These are phyloP conservation scores for Nymphicus hollandicus DNA, from an alignment of 2,113 vertebrate genomes.

Conservation along the genomic window DNA sequence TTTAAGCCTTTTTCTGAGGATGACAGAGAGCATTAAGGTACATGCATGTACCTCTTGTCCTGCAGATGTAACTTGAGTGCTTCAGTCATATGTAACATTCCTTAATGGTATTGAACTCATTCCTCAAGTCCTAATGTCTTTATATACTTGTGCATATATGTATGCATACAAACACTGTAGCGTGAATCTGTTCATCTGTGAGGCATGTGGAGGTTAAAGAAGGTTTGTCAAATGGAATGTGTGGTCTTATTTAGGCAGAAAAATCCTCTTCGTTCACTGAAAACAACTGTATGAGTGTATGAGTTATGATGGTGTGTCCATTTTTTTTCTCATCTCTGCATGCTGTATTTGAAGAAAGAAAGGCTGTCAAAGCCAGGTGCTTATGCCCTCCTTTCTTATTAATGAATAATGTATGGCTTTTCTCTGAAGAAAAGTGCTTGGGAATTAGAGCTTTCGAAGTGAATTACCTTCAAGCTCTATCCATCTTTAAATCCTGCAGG, in stretches of 20 bases:
- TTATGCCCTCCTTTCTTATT: not conserved
- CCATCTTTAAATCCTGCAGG: conserved; percentile 4
- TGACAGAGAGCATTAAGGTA: not conserved
- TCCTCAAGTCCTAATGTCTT: rapidly evolving
- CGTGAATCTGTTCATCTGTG: not conserved
- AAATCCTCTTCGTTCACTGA: not conserved
- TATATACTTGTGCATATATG: rapidly evolving
- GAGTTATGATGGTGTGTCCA: not conserved
- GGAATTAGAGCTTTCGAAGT: conserved; percentile 40
- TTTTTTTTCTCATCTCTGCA: not conserved
- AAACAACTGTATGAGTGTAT: not conserved
- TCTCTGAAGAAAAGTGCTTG: conserved; percentile 34
- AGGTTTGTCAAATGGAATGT: not conserved
- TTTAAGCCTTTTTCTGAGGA: not conserved
- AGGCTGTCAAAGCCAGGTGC: not conserved
- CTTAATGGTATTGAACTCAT: not conserved
- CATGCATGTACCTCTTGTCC: rapidly evolving
- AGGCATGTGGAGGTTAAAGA: not conserved
- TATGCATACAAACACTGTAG: not conserved
- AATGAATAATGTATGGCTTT: conserved; percentile 40
- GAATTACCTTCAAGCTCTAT: conserved; percentile 28
- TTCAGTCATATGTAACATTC: not conserved
- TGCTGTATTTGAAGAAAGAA: not conserved
- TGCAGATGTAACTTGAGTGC: not conserved
- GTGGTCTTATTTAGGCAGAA: not conserved